Percentiles rank a stretch among this genome's conserved stretches.
phyloP scores from a whole-genome alignment of 2,113 vertebrate genomes.

The Anarhynchus alexandrinus region DNA sequence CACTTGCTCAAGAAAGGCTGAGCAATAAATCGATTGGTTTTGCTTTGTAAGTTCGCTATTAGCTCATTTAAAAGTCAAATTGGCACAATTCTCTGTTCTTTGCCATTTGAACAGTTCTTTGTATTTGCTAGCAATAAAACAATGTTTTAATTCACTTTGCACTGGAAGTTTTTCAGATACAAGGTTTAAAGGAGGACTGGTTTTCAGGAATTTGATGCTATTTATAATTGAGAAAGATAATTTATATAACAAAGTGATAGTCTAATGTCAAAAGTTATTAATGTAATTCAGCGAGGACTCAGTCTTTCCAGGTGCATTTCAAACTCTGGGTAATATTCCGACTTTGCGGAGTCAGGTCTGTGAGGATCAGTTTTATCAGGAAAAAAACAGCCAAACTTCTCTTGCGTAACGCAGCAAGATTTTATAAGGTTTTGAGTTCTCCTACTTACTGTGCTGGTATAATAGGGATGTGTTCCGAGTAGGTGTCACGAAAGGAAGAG shows the following conservation, averaged over 20 bases:
- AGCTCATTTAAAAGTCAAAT: background rate
- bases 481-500: background rate
- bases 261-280: background rate
- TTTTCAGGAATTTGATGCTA: background rate
- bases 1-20: background rate
- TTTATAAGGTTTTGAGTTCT: background rate
- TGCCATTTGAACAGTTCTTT: background rate
- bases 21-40: background rate
- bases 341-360: background rate
- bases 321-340: background rate
- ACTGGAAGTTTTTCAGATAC: background rate
- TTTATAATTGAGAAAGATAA: background rate
- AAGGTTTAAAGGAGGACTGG: background rate
- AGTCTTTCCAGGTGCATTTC: background rate
- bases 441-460: background rate
- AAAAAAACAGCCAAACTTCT: background rate
- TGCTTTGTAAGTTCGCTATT: background rate
- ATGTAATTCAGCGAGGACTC: background rate
- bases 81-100: background rate
- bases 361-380: background rate
- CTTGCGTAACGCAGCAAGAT: background rate
- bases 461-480: background rate
- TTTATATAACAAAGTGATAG: background rate
- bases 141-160: background rate
- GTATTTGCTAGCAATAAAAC: slow-evolving; percentile 8